phyloP scores from a whole-genome alignment of 2,797 vertebrate species.

The Cyprinella venusta region DNA sequence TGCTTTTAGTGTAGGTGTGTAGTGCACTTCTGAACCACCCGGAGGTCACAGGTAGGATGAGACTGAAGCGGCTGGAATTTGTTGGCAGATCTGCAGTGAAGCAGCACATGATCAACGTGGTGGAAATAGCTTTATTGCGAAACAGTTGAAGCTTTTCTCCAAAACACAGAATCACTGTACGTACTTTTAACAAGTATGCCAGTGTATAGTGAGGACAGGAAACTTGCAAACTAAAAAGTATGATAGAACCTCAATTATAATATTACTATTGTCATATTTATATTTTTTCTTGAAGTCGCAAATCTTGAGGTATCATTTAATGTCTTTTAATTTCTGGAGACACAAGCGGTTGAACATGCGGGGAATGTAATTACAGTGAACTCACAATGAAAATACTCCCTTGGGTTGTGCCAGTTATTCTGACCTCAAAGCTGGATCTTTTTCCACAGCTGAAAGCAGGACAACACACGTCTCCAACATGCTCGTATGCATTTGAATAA shows the following conservation, averaged over 20 bases:
- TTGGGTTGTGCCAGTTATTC: constrained; percentile 1
- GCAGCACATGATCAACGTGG: neutral
- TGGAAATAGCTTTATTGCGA: neutral
- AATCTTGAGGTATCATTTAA: neutral
- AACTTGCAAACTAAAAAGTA: neutral
- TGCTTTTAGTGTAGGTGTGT: neutral
- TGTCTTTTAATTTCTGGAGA: neutral
- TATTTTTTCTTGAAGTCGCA: neutral
- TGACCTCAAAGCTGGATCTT: neutral
- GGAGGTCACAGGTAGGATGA: neutral
- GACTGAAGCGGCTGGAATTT: neutral
- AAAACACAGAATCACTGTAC: neutral
- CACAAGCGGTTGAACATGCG: neutral
- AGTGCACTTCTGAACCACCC: neutral
- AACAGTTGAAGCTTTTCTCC: neutral
- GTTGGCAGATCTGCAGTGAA: constrained; percentile 6
- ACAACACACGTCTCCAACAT: constrained; percentile 30
- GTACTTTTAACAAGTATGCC: neutral
- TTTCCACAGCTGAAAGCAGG: constrained; percentile 23
- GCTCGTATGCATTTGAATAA: neutral
- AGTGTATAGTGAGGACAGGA: neutral
- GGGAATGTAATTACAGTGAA: neutral
- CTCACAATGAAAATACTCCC: neutral
- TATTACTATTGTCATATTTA: neutral
- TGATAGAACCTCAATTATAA: neutral